Conservation (phyloP, 2,113 vertebrate genomes). For the Trogon melanurus region DNA sequence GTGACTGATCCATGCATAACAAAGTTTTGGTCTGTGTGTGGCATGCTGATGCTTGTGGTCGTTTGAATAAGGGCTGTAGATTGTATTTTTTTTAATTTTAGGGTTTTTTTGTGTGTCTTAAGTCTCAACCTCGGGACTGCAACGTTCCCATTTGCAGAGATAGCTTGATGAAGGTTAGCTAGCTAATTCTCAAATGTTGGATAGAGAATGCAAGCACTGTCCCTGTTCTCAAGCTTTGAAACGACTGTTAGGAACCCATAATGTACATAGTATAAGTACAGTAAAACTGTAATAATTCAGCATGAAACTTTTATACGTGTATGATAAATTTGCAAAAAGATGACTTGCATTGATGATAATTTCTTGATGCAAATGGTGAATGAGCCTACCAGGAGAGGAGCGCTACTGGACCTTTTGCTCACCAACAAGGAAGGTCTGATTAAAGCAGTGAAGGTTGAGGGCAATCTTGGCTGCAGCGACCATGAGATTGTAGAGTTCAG, state of each 20-base stretch:
- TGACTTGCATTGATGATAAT: background rate
- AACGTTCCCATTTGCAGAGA: background rate
- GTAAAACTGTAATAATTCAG: background rate
- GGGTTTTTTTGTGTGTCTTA: background rate
- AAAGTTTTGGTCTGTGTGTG: background rate
- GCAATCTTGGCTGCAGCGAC: no score
- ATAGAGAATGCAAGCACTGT: background rate
- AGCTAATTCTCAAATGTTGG: background rate
- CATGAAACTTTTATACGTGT: background rate
- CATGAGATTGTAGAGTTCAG: no score
- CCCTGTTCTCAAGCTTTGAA: background rate
- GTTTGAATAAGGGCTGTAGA: background rate
- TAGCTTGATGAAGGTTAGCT: background rate
- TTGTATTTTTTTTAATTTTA: no score
- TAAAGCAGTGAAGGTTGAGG: no score
- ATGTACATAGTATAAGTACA: background rate
- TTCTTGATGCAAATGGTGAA: no score
- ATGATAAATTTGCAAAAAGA: background rate
- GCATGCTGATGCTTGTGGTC: background rate
- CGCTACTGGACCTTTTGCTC: no score
- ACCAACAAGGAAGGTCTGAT: no score
- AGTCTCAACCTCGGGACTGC: background rate
- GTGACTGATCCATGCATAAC: background rate
- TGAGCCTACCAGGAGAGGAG: no score
- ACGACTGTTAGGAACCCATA: background rate